Evolutionary conservation across 2,113 vertebrate species (phyloP).

Genomic region (Caranx melampygus): DNA sequence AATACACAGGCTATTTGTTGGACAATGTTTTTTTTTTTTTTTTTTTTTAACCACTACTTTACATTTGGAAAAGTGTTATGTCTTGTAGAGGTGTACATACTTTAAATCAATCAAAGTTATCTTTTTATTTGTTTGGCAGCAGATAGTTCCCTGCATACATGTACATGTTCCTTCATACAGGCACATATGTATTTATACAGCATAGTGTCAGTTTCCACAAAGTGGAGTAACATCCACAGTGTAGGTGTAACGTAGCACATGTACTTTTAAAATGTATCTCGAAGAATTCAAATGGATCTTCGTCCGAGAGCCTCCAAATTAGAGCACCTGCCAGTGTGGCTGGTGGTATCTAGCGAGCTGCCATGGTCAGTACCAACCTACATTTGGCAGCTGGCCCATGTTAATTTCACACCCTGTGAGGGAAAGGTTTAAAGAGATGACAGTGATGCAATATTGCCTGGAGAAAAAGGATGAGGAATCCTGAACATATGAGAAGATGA

Average conservation of each 20-base stretch:
- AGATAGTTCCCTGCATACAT: too few relatives aligned
- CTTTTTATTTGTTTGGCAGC: too few relatives aligned
- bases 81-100: too few relatives aligned
- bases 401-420: slow-evolving; percentile 18
- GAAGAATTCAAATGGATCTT: neutral
- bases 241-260: neutral
- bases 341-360: neutral
- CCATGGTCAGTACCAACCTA: slow-evolving; percentile 2
- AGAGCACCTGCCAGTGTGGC: neutral
- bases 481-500: slow-evolving; percentile 40
- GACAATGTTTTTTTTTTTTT: too few relatives aligned
- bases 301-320: neutral
- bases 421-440: slow-evolving; percentile 32
- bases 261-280: neutral
- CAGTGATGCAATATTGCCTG: slow-evolving; percentile 28
- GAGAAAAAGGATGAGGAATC: slow-evolving; percentile 29
- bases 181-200: too few relatives aligned
- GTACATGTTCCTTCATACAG: too few relatives aligned
- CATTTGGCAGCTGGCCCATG: slow-evolving; percentile 11
- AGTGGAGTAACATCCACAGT: neutral
- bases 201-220: neutral
- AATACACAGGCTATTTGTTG: too few relatives aligned
- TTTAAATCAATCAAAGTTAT: too few relatives aligned
- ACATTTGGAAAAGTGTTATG: too few relatives aligned
- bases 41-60: too few relatives aligned